A percentile compares a stretch with the other conserved stretches of the same genome.
These are phyloP conservation scores for Laterallus jamaicensis DNA, from an alignment of 2,113 vertebrate genomes.

Conservation along the genomic window DNA sequence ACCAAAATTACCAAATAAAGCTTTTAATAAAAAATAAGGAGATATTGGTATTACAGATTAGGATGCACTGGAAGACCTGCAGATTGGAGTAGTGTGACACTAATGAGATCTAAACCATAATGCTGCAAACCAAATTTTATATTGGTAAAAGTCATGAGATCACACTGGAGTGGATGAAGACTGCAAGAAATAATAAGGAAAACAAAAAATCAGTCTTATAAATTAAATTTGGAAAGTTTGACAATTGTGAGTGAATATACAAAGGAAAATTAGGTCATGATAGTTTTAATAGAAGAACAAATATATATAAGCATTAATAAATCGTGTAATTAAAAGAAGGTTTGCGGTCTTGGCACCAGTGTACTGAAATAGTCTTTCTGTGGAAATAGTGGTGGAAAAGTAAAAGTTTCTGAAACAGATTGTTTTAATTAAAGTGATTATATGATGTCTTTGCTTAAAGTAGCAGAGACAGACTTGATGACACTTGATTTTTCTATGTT, in stretches of 20 bases:
- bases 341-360: neutral
- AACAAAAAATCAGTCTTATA: neutral
- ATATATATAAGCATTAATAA: neutral
- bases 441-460: neutral
- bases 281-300: neutral
- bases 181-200: neutral
- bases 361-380: neutral
- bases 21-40: neutral
- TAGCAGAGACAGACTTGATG: neutral
- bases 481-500: neutral
- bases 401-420: neutral
- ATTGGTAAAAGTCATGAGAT: neutral
- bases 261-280: neutral
- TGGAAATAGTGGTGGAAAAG: neutral
- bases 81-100: neutral
- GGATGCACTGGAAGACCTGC: neutral
- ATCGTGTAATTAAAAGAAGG: neutral
- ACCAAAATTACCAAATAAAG: neutral
- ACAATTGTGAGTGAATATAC: neutral
- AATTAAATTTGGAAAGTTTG: neutral
- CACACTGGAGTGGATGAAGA: neutral
- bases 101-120: neutral
- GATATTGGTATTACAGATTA: neutral
- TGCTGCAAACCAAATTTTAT: neutral
- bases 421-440: neutral